phyloP scores from a whole-genome alignment of 1,140 invertebrate species.

The Helicoverpa armigera region DNA sequence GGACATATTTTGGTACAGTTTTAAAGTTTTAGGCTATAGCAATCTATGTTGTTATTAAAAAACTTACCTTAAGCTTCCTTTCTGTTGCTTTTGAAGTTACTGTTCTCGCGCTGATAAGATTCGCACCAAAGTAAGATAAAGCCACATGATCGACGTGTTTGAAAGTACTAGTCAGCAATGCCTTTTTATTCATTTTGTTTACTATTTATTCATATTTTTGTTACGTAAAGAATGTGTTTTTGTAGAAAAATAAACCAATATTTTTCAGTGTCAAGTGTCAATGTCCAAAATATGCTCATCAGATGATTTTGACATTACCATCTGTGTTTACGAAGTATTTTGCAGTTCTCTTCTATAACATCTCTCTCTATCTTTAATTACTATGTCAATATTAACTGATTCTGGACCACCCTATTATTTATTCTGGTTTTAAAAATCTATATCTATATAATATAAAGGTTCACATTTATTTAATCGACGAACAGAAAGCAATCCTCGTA shows the following conservation, averaged over 20 bases:
- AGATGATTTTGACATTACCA: background rate
- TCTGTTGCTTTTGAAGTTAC: slow-evolving; percentile 38
- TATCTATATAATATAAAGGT: background rate
- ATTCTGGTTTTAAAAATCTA: background rate
- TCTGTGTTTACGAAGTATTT: background rate
- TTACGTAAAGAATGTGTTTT: slow-evolving; percentile 29
- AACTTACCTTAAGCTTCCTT: slow-evolving; percentile 45
- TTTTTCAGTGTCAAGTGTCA: background rate
- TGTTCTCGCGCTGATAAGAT: slow-evolving; percentile 4
- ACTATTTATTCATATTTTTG: slow-evolving; percentile 11
- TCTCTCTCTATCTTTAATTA: too few relatives aligned
- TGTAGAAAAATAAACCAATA: background rate
- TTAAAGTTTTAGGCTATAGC: too few relatives aligned
- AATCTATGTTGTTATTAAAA: background rate
- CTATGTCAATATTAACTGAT: too few relatives aligned
- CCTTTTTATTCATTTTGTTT: slow-evolving; percentile 4
- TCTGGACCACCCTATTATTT: too few relatives aligned
- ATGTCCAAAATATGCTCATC: background rate
- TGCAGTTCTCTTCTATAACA: too few relatives aligned
- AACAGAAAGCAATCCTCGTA: background rate
- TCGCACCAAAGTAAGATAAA: background rate
- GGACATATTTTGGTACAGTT: background rate
- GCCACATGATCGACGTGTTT: background rate
- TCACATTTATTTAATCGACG: background rate
- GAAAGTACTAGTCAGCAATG: background rate